Base-by-base conservation (phyloP, 1,140 invertebrate species). In the Cotesia vestalis region DNA sequence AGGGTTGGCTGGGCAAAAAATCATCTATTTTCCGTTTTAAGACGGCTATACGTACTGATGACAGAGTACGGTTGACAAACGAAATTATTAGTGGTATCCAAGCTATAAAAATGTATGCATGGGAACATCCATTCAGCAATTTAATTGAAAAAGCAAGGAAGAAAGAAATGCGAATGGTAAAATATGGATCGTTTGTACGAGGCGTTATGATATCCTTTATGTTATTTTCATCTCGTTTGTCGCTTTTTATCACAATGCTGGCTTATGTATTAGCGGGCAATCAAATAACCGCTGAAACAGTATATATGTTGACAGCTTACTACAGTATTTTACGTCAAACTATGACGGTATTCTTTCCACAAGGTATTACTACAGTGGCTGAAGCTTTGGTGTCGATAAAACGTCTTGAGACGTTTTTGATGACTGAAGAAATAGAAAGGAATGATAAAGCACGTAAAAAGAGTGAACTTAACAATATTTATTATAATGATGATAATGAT, bases 61-160 rank as follows among this genome's bases (percentile, higher is more conserved):
- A 94, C 77, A 85, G 95, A n/a, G 92, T 97, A 0, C 87, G 93
- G 59, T 79, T 95, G 5, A 95, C 95, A 88, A 95, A 94, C 80
- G 95, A 96, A 80, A 92, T 96, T 11, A 91, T 96, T 14, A 89
- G 89, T 55, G 92, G 92, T n/a, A 93, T 93, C 34, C 91, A 92
- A 73, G 91, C 92, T 1, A 95, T 94, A 35, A 98, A 98, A 87
- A 96, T 97, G 95, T 96, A 95, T 79, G 91, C 93, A 0, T 96
- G 95, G 95, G 94, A 96, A 82, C 90, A 91, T 69, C 93, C 94
- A 0, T 96, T 96, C 80, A 91, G 91, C 3, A 89, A 88, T 66
- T 84, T 95, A 36, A 90, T 95, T 9, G 82, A 86, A 53, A 76
- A 76, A 11, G 86, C 88, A 9, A 79, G 90, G 78, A 66, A 90